Base-by-base conservation (phyloP, 2,797 vertebrate species). In the Acridotheres tristis region DNA sequence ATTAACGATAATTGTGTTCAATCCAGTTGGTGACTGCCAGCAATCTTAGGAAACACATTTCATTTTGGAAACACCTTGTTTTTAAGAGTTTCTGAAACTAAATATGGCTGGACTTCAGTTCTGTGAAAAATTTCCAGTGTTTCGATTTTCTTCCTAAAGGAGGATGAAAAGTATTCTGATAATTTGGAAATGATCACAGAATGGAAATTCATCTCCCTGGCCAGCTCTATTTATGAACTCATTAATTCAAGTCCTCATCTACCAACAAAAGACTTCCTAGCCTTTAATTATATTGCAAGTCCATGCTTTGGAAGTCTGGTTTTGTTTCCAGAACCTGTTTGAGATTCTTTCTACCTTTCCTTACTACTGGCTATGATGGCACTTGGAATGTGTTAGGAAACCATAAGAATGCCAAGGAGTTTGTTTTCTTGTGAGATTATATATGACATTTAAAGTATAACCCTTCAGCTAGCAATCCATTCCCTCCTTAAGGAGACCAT, bases 161-260 rank as follows among this genome's bases (percentile, higher is more conserved):
- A 92, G 55, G 77, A 90, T 76, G 48, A 95, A 89, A 87, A 95
- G 66, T 88, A 89, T 91, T 96, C 85, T 82, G 63, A 67, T 82
- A 94, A 95, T 88, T 87, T 93, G 93, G 88, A 96, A 94, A 94
- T 91, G 67, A 79, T 82, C 83, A n/a, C 32, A 90, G 77, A 94
- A 96, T 96, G 91, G 93, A 96, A 96, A 96, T 66, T 90, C 13
- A n/a, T 84, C 45, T 88, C 42, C 19, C 34, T 82, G 77, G 55
- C 77, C 93, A 93, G 51, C 10, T 79, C 66, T 89, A 3, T 91
- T 93, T 94, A 81, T 85, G 83, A 94, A 66, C 19, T 86, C 73
- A 59, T 82, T 83, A 68, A 85, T 89, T 88, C 54, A 89, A 92
- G 26, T 23, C 50, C 43, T 84, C 29, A 19, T 71, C 54, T 88